Evolutionary conservation across 2,888 invertebrate species (phyloP).

Genomic region (Holacanthella duospinosa): DNA sequence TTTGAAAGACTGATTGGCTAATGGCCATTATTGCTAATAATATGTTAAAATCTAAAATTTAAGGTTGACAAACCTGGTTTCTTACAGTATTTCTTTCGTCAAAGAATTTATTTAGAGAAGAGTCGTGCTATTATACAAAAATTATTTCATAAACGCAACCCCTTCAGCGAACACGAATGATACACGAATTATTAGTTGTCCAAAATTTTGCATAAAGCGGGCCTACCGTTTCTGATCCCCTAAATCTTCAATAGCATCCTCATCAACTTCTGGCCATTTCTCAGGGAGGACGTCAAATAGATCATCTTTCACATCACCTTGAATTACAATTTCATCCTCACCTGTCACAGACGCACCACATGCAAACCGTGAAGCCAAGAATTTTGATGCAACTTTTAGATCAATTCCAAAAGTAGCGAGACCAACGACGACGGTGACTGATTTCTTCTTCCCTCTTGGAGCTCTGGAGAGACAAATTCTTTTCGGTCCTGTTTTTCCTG

Average conservation of each 20-base stretch:
- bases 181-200: too few species aligned
- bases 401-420: conserved; percentile 89
- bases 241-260: conserved; percentile 82
- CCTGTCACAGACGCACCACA: conserved; percentile 99
- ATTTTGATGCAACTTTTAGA: conserved; percentile 93
- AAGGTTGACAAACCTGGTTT: too few species aligned
- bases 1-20: too few species aligned
- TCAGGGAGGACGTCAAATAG: conserved; percentile 94
- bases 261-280: conserved; percentile 94
- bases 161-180: too few species aligned
- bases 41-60: too few species aligned
- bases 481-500: conserved; percentile 75
- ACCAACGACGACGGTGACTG: conserved; percentile 93
- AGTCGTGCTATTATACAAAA: too few species aligned
- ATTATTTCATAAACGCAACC: too few species aligned
- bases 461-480: conserved; percentile 75
- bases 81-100: too few species aligned
- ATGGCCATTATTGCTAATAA: too few species aligned
- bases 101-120: too few species aligned
- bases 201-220: too few species aligned
- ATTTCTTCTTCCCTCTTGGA: conserved; percentile 96
- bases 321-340: conserved; percentile 98
- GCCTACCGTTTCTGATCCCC: conserved; percentile 84
- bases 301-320: conserved; percentile 98
- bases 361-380: conserved; percentile 93